These are phyloP conservation scores for Lasioglossum figueresi DNA, from an alignment of 2,888 invertebrate genomes.

Conservation along the genomic window DNA sequence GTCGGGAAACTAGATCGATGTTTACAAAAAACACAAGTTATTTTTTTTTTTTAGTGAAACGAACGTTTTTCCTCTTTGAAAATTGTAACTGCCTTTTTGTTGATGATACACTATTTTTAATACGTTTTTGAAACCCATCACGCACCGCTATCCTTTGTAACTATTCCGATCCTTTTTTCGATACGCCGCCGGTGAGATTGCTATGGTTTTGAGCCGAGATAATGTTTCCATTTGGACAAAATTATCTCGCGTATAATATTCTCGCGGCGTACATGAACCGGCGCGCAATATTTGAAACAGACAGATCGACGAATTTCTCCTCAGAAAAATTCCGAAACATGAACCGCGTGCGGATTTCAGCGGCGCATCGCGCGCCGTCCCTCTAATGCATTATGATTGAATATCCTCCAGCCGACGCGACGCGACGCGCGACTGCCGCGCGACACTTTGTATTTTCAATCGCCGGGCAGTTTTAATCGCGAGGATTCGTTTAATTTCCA, in stretches of 20 bases:
- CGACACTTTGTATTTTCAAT: slow-evolving; percentile 7
- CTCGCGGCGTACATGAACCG: too few relatives aligned
- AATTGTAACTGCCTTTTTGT: background rate
- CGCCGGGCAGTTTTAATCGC: background rate
- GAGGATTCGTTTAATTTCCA: slow-evolving; percentile 4
- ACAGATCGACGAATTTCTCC: background rate
- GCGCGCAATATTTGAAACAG: background rate
- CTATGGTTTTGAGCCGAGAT: background rate
- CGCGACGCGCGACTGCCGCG: background rate
- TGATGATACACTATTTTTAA: background rate
- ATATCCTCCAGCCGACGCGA: background rate
- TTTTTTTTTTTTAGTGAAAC: background rate
- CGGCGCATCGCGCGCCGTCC: background rate
- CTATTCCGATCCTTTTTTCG: too few relatives aligned
- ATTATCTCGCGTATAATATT: too few relatives aligned
- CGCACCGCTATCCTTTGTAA: too few relatives aligned
- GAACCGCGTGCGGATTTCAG: background rate
- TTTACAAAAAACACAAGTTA: background rate
- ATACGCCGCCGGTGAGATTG: background rate
- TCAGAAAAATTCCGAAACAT: background rate
- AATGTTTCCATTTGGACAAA: too few relatives aligned
- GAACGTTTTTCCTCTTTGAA: background rate
- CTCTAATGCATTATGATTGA: background rate
- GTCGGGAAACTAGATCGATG: background rate
- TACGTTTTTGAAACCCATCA: background rate